Base-by-base conservation (phyloP, 1,140 invertebrate species). In the Drosophila kurseongensis region DNA sequence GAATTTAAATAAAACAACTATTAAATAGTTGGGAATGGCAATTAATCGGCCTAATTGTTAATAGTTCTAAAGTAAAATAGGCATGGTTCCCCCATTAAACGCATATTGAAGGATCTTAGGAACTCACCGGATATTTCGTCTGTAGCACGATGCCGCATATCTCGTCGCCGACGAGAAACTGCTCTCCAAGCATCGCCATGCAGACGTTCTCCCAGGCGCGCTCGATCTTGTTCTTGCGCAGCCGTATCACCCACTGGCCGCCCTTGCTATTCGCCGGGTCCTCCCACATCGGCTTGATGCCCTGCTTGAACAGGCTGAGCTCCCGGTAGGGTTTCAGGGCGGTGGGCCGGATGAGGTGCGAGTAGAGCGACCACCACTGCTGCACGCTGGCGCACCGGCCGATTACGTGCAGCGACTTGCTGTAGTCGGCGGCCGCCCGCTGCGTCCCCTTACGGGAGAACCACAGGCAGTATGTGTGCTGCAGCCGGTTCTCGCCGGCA, bases 241-340 rank as follows among this genome's bases (percentile, higher is more conserved):
- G 94, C 67, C 98, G 94, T 51, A 99, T 93, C 78, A 99, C 97
- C 98, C 98, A 99, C 94, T 99, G 99, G 14, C 98, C 98, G 45
- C 98, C 98, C 93, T 96, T 96, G 90, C 96, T 96, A 94, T 99
- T 99, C 29, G 97, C 97, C 71, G 96, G 95, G 93, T 99, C 98
- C 93, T 99, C 98, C 98, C 98, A 99, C 97, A 99, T 98, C 32
- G 98, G 98, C 93, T 98, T 97, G 73, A 99, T 99, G 69, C 98
- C 98, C 86, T 98, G 96, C 94, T 99, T 99, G 92, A 99, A 99
- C 29, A 99, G 94, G 93, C 99, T 98, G 92, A 99, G 97, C 93
- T 99, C 98, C 90, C 97, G 97, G 86, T 98, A 97, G 29, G 97
- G 96, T 50, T 96, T 95, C 66, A 99, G 94, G 81, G 99, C 97